phyloP scores from a whole-genome alignment of 2,797 vertebrate species.

The Synanceia verrucosa region DNA sequence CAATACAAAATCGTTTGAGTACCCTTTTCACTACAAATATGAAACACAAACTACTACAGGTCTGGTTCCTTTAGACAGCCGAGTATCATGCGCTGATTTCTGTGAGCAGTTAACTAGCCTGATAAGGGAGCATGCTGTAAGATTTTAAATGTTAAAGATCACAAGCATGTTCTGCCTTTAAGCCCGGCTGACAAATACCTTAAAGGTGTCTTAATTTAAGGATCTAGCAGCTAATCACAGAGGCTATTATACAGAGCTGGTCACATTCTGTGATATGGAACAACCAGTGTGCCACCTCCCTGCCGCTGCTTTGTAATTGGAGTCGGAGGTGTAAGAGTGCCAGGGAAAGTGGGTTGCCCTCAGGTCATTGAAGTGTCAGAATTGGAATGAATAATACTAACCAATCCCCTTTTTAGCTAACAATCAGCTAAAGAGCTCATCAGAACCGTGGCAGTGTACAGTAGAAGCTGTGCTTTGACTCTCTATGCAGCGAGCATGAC shows the following conservation, averaged over 20 bases:
- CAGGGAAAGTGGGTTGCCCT: conserved; percentile 47
- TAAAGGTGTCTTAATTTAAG: conserved; percentile 21
- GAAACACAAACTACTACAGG: background rate
- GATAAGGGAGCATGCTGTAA: conserved; percentile 2
- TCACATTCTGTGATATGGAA: conserved; percentile 30
- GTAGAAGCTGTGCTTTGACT: conserved; percentile 12
- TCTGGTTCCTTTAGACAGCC: background rate
- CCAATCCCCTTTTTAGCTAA: conserved; percentile 39
- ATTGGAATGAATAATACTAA: conserved; percentile 57
- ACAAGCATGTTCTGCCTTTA: conserved; percentile 13
- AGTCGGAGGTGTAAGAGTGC: conserved; percentile 41
- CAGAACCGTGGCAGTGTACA: conserved; percentile 18
- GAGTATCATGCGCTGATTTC: background rate
- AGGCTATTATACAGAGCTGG: conserved; percentile 30
- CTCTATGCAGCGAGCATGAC: conserved; percentile 33
- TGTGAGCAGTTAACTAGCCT: conserved; percentile 4
- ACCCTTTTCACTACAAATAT: background rate
- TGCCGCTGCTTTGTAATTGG: conserved; percentile 58
- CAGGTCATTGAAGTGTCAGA: conserved; percentile 37
- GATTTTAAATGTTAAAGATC: conserved; percentile 31
- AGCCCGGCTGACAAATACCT: conserved; percentile 12
- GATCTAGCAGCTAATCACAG: conserved; percentile 40
- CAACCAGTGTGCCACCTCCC: conserved; percentile 32
- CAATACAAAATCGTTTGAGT: background rate
- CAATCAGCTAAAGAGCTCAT: conserved; percentile 45